Conservation (phyloP, 2,113 vertebrate species). For the Pluvianellus socialis region DNA sequence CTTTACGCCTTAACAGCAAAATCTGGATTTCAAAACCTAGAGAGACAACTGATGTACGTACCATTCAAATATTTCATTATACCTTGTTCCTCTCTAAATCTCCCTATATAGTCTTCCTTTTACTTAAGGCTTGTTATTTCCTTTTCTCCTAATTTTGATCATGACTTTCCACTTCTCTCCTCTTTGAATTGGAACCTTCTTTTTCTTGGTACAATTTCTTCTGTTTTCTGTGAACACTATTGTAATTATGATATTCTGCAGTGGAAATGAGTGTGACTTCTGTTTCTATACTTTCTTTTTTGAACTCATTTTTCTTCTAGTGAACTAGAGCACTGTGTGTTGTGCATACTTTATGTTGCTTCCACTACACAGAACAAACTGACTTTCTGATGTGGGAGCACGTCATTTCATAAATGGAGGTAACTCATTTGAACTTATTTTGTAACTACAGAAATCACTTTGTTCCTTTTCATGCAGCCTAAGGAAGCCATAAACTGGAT, state of each 20-base stretch:
- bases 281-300: neutral
- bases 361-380: neutral
- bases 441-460: neutral
- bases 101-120: neutral
- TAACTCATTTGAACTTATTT: neutral
- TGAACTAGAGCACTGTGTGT: neutral
- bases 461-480: neutral
- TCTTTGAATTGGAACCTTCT: neutral
- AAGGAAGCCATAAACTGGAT: neutral
- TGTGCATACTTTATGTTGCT: neutral
- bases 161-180: neutral
- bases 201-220: neutral
- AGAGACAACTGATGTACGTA: neutral
- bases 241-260: neutral
- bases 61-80: neutral
- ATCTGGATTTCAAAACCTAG: neutral
- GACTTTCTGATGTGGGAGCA: neutral
- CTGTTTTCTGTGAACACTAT: neutral
- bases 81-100: neutral
- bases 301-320: neutral
- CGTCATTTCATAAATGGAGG: neutral
- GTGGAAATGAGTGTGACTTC: neutral
- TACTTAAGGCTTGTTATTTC: neutral
- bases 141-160: neutral
- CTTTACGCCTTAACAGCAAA: neutral